Base-by-base conservation (phyloP, 2,797 vertebrate genomes). In the Morelia viridis region DNA sequence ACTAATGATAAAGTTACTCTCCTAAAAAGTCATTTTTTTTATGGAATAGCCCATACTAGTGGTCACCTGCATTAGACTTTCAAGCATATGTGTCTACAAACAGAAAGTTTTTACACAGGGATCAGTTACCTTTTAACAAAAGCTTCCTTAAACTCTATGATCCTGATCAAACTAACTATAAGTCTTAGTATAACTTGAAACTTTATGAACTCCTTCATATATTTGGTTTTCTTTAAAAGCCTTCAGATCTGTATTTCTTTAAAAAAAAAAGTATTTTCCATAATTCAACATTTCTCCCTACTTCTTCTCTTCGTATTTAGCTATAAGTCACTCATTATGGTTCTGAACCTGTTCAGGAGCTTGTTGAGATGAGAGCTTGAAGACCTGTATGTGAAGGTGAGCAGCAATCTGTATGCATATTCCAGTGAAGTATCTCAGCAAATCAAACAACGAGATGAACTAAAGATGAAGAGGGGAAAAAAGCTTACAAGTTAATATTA, bases 321-420 rank as follows among this genome's bases (percentile, higher is more conserved):
- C 98, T 98, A 98, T 96, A 97, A 96, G 97, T 99, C 98, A 99
- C 97, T 99, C 98, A 95, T 96, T 98, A 97, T 98, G 98, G 94
- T 95, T 89, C 95, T 98, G 96, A 98, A 98, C 97, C 98, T 98
- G 97, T 97, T 98, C 98, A 93, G 97, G 97, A 96, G 97, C 97
- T 95, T 97, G 98, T 94, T 97, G 98, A 95, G 96, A 95, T 92
- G 98, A 97, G 97, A 99, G 99, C 98, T 98, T 98, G 98, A 99
- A 99, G 96, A 99, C 98, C 46, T 80, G 96, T 97, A 99, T 99
- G 97, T 97, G 98, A 96, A 99, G 98, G 96, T 99, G 99, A 93
- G 98, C 97, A 91, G 99, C 98, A 94, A 99, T 99, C 98, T 99
- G 99, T 92, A 98, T 97, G 96, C 99, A 99, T 93, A 99, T 96